Percentiles rank a stretch among this genome's conserved stretches.
These are phyloP conservation scores for Drosophila monieri DNA, from an alignment of 2,888 invertebrate species.

Conservation along the genomic window DNA sequence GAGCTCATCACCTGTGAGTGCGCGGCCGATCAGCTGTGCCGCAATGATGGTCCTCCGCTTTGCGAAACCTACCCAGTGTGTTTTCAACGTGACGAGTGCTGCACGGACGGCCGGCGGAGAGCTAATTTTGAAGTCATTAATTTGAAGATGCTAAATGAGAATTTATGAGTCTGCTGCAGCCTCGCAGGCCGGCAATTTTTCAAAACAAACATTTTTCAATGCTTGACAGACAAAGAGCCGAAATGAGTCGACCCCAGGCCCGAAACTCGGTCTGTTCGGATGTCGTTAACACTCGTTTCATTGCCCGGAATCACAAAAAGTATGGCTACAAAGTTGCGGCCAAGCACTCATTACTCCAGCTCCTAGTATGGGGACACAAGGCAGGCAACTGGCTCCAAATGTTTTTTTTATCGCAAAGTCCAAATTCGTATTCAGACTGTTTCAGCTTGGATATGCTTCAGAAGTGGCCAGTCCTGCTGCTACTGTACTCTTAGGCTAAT, in stretches of 20 bases:
- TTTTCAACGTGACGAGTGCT: slow-evolving; percentile 3
- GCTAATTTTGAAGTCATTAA: slow-evolving; percentile 68
- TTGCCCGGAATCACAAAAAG: slow-evolving; percentile 56
- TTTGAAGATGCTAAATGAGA: slow-evolving; percentile 78
- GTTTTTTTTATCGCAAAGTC: too few relatives aligned
- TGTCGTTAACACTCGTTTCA: slow-evolving; percentile 73
- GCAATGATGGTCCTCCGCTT: slow-evolving; percentile 38
- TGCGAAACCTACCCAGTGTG: slow-evolving; percentile 27
- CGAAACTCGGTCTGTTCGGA: slow-evolving; percentile 56
- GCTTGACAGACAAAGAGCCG: slow-evolving; percentile 50
- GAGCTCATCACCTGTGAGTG: slow-evolving; percentile 64
- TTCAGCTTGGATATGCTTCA: too few relatives aligned
- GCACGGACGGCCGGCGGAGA: not conserved
- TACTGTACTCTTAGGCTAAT: too few relatives aligned
- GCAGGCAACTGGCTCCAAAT: too few relatives aligned
- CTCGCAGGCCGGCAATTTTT: slow-evolving; percentile 56
- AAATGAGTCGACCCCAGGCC: slow-evolving; percentile 34
- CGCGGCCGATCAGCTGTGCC: slow-evolving; percentile 58
- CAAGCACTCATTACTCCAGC: too few relatives aligned
- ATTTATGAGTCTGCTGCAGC: slow-evolving; percentile 75
- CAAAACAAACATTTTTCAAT: slow-evolving; percentile 74
- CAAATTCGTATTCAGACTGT: too few relatives aligned
- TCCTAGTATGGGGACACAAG: too few relatives aligned
- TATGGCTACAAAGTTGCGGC: slow-evolving; percentile 2
- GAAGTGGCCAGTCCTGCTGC: too few relatives aligned